Percentiles rank a stretch among this genome's conserved stretches.
phyloP scores from a whole-genome alignment of 1,140 invertebrate genomes.

The Pemphigus obesinymphae region DNA sequence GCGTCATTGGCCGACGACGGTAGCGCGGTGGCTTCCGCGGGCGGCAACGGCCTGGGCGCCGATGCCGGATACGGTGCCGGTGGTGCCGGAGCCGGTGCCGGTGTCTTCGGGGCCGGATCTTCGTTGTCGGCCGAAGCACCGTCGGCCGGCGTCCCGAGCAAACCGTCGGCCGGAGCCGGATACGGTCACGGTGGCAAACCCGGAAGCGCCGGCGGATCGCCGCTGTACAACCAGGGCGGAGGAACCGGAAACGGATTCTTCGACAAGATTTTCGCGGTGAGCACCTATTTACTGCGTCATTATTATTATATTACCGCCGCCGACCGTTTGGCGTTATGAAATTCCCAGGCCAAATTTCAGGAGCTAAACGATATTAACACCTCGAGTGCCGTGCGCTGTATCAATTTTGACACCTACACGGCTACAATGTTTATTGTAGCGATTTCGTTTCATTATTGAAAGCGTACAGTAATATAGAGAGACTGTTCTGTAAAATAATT shows the following conservation, averaged over 20 bases:
- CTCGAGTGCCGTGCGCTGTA: too few species aligned
- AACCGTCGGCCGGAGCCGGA: neutral
- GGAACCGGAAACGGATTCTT: conserved; percentile 10
- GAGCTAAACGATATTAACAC: too few species aligned
- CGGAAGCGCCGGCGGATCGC: neutral
- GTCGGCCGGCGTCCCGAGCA: neutral
- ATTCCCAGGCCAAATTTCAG: too few species aligned
- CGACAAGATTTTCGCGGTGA: conserved; percentile 41
- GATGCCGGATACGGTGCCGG: neutral
- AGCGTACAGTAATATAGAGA: too few species aligned
- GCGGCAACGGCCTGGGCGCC: neutral
- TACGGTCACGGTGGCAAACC: neutral
- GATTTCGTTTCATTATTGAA: too few species aligned
- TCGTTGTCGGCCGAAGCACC: neutral
- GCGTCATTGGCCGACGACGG: conserved; percentile 16
- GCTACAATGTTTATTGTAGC: too few species aligned
- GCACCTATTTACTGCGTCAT: too few species aligned
- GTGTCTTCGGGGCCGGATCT: neutral
- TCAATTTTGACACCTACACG: too few species aligned
- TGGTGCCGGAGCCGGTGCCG: neutral
- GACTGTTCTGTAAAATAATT: too few species aligned
- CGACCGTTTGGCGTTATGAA: too few species aligned
- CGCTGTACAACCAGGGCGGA: neutral
- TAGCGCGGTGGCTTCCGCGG: conserved; percentile 11
- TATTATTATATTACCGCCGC: too few species aligned